Base-by-base conservation (phyloP, 2,797 vertebrate species). In the Phylloscopus collybita region DNA sequence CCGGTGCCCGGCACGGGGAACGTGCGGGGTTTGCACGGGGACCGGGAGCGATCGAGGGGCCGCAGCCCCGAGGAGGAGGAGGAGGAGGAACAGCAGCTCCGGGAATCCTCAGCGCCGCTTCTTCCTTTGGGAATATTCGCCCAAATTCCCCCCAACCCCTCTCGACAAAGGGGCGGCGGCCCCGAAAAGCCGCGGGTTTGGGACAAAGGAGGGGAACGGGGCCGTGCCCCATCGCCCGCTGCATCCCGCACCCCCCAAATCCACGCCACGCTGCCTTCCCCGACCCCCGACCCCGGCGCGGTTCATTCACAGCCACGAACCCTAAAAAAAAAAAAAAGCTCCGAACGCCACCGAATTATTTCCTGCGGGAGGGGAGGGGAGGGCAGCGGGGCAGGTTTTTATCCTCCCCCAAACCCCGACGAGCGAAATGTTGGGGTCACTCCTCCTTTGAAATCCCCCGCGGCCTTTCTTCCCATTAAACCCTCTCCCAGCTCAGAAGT, bases 211-310 rank as follows among this genome's bases (percentile, higher is more conserved):
- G 67, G 71, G 69, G 61, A 12, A 38, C 0, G 4, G 65, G 62
- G 74, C 2, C 3, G 47, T 54, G 66, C 13, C 45, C 45, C 45
- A 45, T 21, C 45, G 32, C 20, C 1, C 2, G 6, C 40, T 23
- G 54, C 74, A 4, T 29, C 71, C 49, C 50, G 5, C 47, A 1
- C 47, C 47, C 71, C 30, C 38, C 16, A n/a, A 53, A 38, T 38
- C 38, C 38, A 38, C 38, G 2, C 23, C 67, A 5, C 0, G 53
- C 59, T 25, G 45, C 75, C 26, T 17, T 19, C 59, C 54, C 44
- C 3, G 0, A 30, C 23, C 22, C 27, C 17, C 2, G 4, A 4
- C 4, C 16, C n/a, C 5, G 0, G 10, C 0, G 0, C 1, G 1
- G 8, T 47, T 92, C 56, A 26, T 72, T 89, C 90, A 18, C 60